Percentiles rank a stretch among this genome's conserved stretches.
phyloP scores from a whole-genome alignment of 2,113 vertebrate genomes.

The Camelus dromedarius region DNA sequence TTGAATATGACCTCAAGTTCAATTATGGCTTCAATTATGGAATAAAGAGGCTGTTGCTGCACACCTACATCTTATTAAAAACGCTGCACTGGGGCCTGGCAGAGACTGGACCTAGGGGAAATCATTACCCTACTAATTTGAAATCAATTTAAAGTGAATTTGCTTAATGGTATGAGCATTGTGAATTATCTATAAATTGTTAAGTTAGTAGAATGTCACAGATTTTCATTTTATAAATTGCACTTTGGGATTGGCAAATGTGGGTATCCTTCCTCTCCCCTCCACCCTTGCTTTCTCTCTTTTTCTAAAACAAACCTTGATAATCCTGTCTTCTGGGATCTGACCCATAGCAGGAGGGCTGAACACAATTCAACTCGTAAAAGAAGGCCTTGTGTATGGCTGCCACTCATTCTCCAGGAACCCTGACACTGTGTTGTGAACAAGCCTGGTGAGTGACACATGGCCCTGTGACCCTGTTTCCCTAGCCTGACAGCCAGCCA shows the following conservation, averaged over 20 bases:
- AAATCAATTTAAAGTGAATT: constrained; percentile 90
- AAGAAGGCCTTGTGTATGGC: background rate
- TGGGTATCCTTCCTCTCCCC: background rate
- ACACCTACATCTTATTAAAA: constrained; percentile 73
- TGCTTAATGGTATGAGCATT: constrained; percentile 86
- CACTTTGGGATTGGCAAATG: constrained; percentile 34
- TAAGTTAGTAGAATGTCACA: constrained; percentile 84
- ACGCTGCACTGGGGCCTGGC: constrained; percentile 33
- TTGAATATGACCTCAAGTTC: constrained; percentile 81
- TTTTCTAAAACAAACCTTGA: background rate
- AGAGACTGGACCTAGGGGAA: constrained; percentile 80
- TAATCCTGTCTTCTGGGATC: background rate
- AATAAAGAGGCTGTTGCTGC: constrained; percentile 68
- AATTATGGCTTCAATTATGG: constrained; percentile 81
- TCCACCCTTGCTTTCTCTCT: background rate
- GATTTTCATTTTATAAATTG: constrained; percentile 78
- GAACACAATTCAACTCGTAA: background rate
- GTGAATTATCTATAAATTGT: constrained; percentile 85
- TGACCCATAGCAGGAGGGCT: background rate
- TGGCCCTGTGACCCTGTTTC: background rate
- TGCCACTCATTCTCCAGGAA: background rate
- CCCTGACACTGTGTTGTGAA: background rate
- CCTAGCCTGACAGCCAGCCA: background rate
- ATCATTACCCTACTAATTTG: constrained; percentile 87
- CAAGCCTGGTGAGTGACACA: background rate